Evolutionary conservation across 2,888 invertebrate species (phyloP).

Genomic region (Cataglyphis altisquamis): DNA sequence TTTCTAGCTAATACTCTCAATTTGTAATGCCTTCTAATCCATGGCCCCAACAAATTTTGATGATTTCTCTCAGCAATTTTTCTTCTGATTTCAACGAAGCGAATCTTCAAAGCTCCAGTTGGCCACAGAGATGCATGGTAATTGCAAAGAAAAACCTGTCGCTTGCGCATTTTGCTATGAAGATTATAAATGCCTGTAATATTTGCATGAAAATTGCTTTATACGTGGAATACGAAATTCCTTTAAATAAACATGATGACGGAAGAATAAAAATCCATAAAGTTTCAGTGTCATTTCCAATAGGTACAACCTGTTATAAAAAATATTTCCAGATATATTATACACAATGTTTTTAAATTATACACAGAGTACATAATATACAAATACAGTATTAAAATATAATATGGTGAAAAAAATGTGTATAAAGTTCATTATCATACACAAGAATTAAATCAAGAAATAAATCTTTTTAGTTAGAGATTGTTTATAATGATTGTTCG

Average conservation of each 20-base stretch:
- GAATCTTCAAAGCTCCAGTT: slow-evolving; percentile 73
- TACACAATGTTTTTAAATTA: background rate
- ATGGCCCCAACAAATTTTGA: background rate
- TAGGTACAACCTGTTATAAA: slow-evolving; percentile 2
- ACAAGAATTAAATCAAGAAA: background rate
- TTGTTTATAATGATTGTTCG: background rate
- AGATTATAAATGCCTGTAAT: background rate
- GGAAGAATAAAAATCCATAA: slow-evolving; percentile 24
- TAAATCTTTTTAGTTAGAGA: background rate
- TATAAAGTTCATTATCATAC: background rate
- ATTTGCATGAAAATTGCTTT: slow-evolving; percentile 17
- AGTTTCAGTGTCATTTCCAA: slow-evolving; percentile 5
- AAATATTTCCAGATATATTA: slow-evolving; percentile 1
- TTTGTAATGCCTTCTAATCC: slow-evolving; percentile 64
- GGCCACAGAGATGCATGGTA: slow-evolving; percentile 80
- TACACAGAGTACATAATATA: background rate
- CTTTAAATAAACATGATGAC: slow-evolving; percentile 1
- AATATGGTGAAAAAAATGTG: background rate
- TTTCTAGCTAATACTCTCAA: slow-evolving; percentile 57
- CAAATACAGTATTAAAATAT: background rate
- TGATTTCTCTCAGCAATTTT: background rate
- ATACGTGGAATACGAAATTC: slow-evolving; percentile 25
- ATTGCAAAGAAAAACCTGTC: slow-evolving; percentile 78
- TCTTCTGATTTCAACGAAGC: background rate
- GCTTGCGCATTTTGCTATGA: background rate